Conservation (phyloP, 2,113 vertebrate genomes). For the Narcine bancroftii region DNA sequence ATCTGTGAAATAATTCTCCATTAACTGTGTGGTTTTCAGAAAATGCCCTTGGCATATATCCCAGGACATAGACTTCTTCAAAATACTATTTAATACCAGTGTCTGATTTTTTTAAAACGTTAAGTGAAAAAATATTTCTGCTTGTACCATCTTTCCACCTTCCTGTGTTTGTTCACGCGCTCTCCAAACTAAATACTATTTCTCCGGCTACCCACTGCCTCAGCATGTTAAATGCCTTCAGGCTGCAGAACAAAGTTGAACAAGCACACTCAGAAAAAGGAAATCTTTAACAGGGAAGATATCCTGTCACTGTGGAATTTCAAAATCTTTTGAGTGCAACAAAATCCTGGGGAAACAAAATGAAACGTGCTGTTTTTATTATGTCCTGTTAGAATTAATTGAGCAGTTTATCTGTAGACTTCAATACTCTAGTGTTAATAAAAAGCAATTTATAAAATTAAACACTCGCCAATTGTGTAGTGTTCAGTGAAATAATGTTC, state of each 20-base stretch:
- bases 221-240: slow-evolving; percentile 30
- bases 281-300: slow-evolving; percentile 8
- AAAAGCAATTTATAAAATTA: background rate
- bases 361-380: background rate
- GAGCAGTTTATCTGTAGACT: background rate
- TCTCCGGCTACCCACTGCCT: slow-evolving; percentile 5
- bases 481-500: background rate
- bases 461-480: background rate
- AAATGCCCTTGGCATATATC: background rate
- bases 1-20: slow-evolving; percentile 11
- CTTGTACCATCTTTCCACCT: background rate
- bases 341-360: background rate
- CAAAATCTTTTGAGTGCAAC: background rate
- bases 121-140: background rate
- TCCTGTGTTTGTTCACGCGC: slow-evolving; percentile 14
- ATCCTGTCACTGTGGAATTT: slow-evolving; percentile 23
- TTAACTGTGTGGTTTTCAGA: background rate
- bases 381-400: background rate
- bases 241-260: slow-evolving; percentile 5
- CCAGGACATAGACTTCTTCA: background rate
- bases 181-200: slow-evolving; percentile 8
- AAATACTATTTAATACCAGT: background rate
- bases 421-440: background rate
- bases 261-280: background rate
- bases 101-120: background rate